Conservation (phyloP, 2,797 vertebrate genomes). For the Rhyacichthys aspro region DNA sequence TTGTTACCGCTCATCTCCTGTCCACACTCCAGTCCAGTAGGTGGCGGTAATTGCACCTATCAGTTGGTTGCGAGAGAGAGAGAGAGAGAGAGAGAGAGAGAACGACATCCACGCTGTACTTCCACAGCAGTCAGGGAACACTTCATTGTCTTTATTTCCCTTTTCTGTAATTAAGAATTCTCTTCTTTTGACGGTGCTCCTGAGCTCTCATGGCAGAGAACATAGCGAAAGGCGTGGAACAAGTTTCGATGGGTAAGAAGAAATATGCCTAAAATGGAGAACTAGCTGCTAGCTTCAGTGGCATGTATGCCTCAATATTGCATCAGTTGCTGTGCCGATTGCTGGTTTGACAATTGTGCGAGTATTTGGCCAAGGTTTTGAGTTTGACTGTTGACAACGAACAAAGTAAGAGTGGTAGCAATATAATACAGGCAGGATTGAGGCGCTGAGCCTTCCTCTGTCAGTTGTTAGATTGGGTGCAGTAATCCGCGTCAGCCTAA, state of each 20-base stretch:
- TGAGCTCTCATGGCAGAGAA: slow-evolving; percentile 55
- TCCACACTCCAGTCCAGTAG: no score
- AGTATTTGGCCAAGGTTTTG: background rate
- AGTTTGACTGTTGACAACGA: no score
- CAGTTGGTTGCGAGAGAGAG: background rate
- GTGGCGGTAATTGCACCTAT: no score
- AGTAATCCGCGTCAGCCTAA: no score
- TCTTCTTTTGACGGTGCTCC: background rate
- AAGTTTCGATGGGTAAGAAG: slow-evolving; percentile 65
- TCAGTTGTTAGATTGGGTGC: no score
- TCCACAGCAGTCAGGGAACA: rapidly evolving
- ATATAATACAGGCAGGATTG: no score
- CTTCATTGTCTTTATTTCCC: background rate
- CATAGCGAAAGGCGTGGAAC: slow-evolving; percentile 47
- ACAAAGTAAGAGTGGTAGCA: no score
- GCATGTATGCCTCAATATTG: slow-evolving; percentile 40
- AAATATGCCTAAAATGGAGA: background rate
- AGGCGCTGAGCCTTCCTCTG: no score
- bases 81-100: no score
- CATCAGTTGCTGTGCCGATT: slow-evolving; percentile 33
- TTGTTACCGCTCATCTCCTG: no score
- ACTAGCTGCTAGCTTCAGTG: background rate
- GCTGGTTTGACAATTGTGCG: background rate
- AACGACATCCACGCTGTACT: no score
- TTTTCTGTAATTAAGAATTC: rapidly evolving